These are phyloP conservation scores for Peromyscus polionotus DNA, from an alignment of 2,113 vertebrate genomes.

Conservation along the genomic window DNA sequence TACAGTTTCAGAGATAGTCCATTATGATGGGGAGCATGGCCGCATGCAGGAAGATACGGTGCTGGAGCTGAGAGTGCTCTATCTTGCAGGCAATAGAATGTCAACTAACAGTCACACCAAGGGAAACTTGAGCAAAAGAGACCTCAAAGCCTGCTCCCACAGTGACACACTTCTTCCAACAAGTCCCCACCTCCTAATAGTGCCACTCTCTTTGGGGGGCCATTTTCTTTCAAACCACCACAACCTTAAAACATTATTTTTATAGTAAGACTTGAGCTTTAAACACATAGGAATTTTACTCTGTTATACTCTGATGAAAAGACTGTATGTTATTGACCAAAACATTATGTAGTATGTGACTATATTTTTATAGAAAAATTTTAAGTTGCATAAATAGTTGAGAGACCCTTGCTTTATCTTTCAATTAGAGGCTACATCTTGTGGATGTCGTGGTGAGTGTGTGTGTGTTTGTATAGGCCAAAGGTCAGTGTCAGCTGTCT, in stretches of 20 bases:
- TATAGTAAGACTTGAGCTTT: background rate
- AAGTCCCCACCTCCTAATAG: background rate
- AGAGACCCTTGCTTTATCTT: background rate
- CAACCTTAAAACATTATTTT: background rate
- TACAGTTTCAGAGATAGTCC: background rate
- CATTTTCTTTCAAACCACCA: background rate
- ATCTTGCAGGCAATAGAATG: no score
- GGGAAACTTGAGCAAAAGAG: no score
- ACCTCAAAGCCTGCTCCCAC: no score
- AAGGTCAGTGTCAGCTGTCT: background rate
- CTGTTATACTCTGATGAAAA: background rate
- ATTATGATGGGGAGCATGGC: background rate
- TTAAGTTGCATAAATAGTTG: background rate
- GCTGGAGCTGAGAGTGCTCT: no score
- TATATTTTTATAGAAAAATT: background rate
- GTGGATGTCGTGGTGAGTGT: background rate
- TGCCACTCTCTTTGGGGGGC: background rate
- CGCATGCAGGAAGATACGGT: background rate
- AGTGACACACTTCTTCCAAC: background rate
- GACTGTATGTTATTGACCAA: background rate
- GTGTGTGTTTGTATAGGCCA: background rate
- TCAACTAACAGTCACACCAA: background rate
- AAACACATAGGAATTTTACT: background rate
- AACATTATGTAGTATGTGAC: background rate
- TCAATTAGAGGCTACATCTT: background rate